Evolutionary conservation across 2,113 vertebrate species (phyloP).

Genomic region (Lanius ludovicianus): DNA sequence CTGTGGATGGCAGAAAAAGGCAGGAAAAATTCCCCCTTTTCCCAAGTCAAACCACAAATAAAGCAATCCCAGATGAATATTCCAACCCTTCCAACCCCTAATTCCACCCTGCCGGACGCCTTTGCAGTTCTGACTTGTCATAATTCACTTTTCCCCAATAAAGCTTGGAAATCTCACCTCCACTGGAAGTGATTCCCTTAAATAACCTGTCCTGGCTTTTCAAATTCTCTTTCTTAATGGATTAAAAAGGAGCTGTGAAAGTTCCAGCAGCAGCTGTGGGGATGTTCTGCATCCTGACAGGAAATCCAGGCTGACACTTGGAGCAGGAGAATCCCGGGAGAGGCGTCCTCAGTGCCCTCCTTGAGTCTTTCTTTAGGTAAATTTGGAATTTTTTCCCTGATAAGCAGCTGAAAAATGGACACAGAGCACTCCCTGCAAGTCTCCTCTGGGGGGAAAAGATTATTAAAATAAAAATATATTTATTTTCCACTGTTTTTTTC

Average conservation of each 20-base stretch:
- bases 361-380: accelerated
- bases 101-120: neutral
- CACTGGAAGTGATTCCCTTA: neutral
- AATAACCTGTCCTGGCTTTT: neutral
- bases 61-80: neutral
- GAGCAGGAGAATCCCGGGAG: neutral
- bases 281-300: neutral
- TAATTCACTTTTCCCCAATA: accelerated
- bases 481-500: neutral
- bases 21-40: neutral
- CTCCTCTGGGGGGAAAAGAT: neutral
- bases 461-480: neutral
- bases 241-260: neutral
- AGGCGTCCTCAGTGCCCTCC: neutral
- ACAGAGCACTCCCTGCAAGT: neutral
- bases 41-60: neutral
- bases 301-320: neutral
- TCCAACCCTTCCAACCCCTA: accelerated
- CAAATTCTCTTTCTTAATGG: neutral
- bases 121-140: neutral
- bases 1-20: accelerated
- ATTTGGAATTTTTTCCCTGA: accelerated
- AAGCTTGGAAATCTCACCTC: neutral
- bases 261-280: neutral
- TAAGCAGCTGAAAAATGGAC: neutral